Conservation (phyloP, 2,888 invertebrate species). For the Acrobeloides nanus region DNA sequence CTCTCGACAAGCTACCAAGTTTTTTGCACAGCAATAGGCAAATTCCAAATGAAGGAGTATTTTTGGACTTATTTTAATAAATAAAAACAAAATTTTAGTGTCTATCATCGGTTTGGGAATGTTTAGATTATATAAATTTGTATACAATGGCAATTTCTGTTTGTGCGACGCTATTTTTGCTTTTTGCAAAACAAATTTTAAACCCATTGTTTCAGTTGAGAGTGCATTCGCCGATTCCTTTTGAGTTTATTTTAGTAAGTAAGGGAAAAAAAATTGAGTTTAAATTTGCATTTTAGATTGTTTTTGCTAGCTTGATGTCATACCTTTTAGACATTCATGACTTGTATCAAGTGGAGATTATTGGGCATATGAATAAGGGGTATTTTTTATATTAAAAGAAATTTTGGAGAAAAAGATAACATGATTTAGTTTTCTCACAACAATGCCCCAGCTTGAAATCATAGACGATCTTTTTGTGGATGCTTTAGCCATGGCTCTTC, state of each 20-base stretch:
- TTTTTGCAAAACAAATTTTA: constrained; percentile 28
- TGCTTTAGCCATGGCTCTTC: constrained; percentile 22
- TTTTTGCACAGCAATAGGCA: too few relatives aligned
- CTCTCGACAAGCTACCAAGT: neutral
- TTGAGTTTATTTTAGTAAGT: constrained; percentile 26
- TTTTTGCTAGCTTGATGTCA: constrained; percentile 16
- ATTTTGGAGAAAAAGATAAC: too few relatives aligned
- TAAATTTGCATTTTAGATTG: constrained; percentile 9
- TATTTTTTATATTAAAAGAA: too few relatives aligned
- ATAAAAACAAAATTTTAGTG: constrained; percentile 23
- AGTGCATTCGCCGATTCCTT: constrained; percentile 23
- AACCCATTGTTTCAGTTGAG: constrained; percentile 20
- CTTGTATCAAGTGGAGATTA: constrained; percentile 3
- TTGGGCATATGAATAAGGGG: neutral
- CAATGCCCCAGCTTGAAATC: constrained; percentile 9
- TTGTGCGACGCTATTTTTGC: constrained; percentile 20
- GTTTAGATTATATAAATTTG: constrained; percentile 29
- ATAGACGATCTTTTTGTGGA: constrained; percentile 15
- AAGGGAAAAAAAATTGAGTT: too few relatives aligned
- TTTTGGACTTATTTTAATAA: too few relatives aligned
- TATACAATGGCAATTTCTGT: constrained; percentile 25
- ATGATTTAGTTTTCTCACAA: constrained; percentile 10
- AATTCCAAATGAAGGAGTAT: too few relatives aligned
- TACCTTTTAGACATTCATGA: constrained; percentile 10
- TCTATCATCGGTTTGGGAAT: constrained; percentile 26